Conservation (phyloP, 1,140 invertebrate genomes). For the Pogonus chalceus region DNA sequence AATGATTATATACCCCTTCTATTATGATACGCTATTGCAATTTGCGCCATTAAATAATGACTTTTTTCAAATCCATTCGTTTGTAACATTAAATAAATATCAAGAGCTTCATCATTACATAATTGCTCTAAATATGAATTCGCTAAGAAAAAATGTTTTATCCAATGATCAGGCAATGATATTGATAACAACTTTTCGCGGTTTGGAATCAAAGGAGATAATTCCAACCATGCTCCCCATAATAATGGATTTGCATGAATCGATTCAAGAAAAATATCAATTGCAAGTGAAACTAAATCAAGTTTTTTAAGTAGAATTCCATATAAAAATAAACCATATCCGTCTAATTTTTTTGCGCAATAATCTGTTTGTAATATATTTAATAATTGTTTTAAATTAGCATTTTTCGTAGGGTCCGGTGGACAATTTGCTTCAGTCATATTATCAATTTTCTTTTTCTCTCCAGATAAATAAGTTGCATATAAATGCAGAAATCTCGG, state of each 20-base stretch:
- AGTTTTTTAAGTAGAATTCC: slow-evolving; percentile 85
- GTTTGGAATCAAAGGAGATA: slow-evolving; percentile 77
- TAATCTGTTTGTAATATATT: slow-evolving; percentile 47
- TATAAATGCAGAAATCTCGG: slow-evolving; percentile 73
- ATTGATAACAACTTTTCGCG: slow-evolving; percentile 58
- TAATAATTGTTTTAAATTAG: slow-evolving; percentile 44
- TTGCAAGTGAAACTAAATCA: slow-evolving; percentile 62
- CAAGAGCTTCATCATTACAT: slow-evolving; percentile 79
- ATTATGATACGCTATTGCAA: slow-evolving; percentile 87
- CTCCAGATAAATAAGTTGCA: slow-evolving; percentile 75
- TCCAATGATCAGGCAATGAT: slow-evolving; percentile 82
- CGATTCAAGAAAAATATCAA: slow-evolving; percentile 68
- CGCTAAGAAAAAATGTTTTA: slow-evolving; percentile 86
- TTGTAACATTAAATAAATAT: slow-evolving; percentile 67
- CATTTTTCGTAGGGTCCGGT: slow-evolving; percentile 50
- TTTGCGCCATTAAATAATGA: slow-evolving; percentile 84
- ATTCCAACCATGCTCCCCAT: slow-evolving; percentile 90
- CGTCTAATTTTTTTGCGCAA: slow-evolving; percentile 60
- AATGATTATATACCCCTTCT: slow-evolving; percentile 57
- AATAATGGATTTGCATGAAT: slow-evolving; percentile 69
- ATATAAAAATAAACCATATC: slow-evolving; percentile 82
- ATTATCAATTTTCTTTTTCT: slow-evolving; percentile 80
- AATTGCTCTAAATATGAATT: slow-evolving; percentile 87
- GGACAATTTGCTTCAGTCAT: slow-evolving; percentile 65
- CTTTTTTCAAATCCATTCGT: slow-evolving; percentile 75